phyloP scores from a whole-genome alignment of 53 echinoderm and acorn worm genomes.

The Apostichopus leukothele region DNA sequence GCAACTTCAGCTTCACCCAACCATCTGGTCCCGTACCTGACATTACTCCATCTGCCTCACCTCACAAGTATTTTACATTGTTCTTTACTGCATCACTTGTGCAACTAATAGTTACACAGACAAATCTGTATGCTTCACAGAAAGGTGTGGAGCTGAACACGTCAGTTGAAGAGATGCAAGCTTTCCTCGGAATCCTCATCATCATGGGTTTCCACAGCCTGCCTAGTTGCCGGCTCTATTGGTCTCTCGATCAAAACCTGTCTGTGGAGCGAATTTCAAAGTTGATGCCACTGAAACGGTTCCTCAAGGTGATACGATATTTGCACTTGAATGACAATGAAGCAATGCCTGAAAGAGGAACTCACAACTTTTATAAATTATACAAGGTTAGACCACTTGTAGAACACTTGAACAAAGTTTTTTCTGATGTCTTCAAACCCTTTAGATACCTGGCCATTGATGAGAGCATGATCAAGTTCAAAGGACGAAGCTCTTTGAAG shows the following conservation, averaged over 20 bases:
- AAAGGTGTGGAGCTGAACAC: neutral
- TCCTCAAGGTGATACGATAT: constrained; percentile 12
- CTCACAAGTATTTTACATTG: neutral
- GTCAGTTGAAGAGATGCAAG: neutral
- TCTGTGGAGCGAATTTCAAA: neutral
- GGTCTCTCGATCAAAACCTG: neutral
- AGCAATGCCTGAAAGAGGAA: neutral
- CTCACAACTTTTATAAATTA: neutral
- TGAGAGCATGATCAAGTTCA: constrained; percentile 29
- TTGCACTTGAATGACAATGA: constrained; percentile 42
- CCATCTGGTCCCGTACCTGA: neutral
- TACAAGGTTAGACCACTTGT: constrained; percentile 6
- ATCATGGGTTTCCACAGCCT: constrained; percentile 17
- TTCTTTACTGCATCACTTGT: neutral
- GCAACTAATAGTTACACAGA: neutral
- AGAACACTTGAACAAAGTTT: constrained; percentile 19
- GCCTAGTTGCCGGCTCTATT: constrained; percentile 3
- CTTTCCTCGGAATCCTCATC: neutral
- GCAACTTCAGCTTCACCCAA: constrained; percentile 1
- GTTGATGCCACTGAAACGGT: constrained; percentile 34
- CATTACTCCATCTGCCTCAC: neutral
- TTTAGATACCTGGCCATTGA: neutral
- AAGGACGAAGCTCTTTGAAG: constrained; percentile 13
- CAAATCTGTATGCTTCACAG: constrained; percentile 23
- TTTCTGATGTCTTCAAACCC: neutral